phyloP scores from a whole-genome alignment of 1,140 invertebrate species.

The Sipha flava region DNA sequence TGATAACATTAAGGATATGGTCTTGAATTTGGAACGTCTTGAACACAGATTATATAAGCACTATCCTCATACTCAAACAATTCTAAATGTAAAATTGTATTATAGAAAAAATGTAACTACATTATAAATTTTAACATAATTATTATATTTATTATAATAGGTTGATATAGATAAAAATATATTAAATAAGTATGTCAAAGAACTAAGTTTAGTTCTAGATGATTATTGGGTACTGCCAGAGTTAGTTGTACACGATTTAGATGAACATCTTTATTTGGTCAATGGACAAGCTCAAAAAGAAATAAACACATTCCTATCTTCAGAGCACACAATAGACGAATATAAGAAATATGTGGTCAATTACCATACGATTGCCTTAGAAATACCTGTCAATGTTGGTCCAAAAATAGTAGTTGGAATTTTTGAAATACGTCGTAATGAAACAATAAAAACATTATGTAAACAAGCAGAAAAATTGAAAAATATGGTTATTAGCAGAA shows the following conservation, averaged over 20 bases:
- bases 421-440: conserved; percentile 74
- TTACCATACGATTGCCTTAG: conserved; percentile 55
- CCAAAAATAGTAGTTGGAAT: conserved; percentile 67
- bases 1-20: neutral
- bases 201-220: conserved; percentile 54
- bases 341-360: conserved; percentile 55
- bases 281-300: conserved; percentile 59
- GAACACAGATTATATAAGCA: conserved; percentile 4
- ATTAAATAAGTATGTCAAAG: conserved; percentile 50
- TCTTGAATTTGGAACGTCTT: conserved; percentile 8
- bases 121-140: neutral
- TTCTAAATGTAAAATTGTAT: conserved; percentile 2
- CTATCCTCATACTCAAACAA: neutral
- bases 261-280: conserved; percentile 70
- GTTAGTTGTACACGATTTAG: conserved; percentile 63
- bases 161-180: conserved; percentile 44
- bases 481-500: conserved; percentile 59
- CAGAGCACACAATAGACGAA: conserved; percentile 57
- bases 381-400: conserved; percentile 56
- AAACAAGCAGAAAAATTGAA: conserved; percentile 59
- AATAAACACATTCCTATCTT: conserved; percentile 59
- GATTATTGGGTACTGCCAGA: conserved; percentile 63
- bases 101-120: neutral
- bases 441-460: conserved; percentile 66
- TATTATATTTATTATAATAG: neutral